These are phyloP conservation scores for Plutella xylostella DNA, from an alignment of 2,888 invertebrate species.

Conservation along the genomic window DNA sequence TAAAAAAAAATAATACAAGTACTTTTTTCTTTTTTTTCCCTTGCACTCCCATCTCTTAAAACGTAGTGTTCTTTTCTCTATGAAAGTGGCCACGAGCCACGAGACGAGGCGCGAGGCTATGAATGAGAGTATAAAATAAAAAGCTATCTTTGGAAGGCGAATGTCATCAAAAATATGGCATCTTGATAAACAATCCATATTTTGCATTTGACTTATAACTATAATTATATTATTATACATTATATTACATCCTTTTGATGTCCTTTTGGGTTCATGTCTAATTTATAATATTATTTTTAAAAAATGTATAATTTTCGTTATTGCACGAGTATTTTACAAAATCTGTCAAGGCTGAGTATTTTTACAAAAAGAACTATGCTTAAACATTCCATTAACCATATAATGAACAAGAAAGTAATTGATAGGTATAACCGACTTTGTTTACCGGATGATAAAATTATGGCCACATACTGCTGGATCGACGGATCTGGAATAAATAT, in stretches of 20 bases:
- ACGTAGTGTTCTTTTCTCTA: no score
- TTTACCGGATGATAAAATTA: conserved; percentile 68
- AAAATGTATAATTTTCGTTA: background rate
- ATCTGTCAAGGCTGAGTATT: background rate
- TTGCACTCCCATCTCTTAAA: no score
- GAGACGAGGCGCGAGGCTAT: no score
- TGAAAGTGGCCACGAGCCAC: no score
- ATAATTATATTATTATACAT: background rate
- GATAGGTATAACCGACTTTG: conserved; percentile 69
- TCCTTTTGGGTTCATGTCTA: background rate
- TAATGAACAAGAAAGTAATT: conserved; percentile 55
- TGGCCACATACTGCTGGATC: conserved; percentile 82
- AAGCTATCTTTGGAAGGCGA: no score
- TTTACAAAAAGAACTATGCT: conserved; percentile 32
- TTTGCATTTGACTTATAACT: background rate
- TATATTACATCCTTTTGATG: background rate
- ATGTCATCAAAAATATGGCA: no score
- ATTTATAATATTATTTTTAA: background rate
- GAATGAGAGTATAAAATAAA: no score
- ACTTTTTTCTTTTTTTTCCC: no score
- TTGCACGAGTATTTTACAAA: background rate
- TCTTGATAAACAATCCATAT: background rate
- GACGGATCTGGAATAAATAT: conserved; percentile 81
- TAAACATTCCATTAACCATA: conserved; percentile 53
- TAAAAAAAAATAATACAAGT: no score